Evolutionary conservation across 2,888 invertebrate genomes (phyloP).

Genomic region (Tanytarsus gracilentus): DNA sequence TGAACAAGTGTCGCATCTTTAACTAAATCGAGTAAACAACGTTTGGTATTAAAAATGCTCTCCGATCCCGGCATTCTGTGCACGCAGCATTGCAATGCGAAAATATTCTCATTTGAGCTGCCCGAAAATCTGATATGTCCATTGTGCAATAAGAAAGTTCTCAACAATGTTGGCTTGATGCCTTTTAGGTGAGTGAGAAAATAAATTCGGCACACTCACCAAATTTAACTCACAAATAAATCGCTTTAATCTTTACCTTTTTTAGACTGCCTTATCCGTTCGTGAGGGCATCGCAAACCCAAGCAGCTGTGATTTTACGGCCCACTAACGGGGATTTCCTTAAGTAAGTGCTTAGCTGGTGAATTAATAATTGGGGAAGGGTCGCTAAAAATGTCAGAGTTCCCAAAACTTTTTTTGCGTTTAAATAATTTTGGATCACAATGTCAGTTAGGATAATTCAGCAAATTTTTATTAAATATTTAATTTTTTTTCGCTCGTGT

Average conservation of each 20-base stretch:
- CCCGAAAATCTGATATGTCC: slow-evolving; percentile 74
- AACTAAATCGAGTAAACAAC: neutral
- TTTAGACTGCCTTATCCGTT: slow-evolving; percentile 78
- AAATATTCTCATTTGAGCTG: slow-evolving; percentile 72
- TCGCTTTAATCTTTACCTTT: slow-evolving; percentile 37
- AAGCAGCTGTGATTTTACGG: slow-evolving; percentile 74
- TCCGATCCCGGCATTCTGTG: slow-evolving; percentile 76
- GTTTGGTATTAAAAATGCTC: slow-evolving; percentile 31
- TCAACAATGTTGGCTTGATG: slow-evolving; percentile 50
- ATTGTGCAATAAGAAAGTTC: slow-evolving; percentile 56
- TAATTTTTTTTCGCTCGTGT: no score
- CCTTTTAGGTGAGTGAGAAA: slow-evolving; percentile 57
- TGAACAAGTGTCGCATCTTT: neutral
- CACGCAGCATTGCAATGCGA: slow-evolving; percentile 78
- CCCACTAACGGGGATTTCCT: slow-evolving; percentile 83
- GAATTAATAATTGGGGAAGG: no score
- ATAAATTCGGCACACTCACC: neutral
- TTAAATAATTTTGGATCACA: no score
- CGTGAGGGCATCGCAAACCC: slow-evolving; percentile 67
- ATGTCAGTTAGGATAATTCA: no score
- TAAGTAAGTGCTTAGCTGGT: slow-evolving; percentile 62
- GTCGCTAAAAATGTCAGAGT: no score
- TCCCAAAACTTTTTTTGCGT: no score
- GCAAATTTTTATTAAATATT: no score
- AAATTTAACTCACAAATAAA: neutral